phyloP scores from a whole-genome alignment of 2,113 vertebrate species.

The sheep (Ovis aries) region DNA sequence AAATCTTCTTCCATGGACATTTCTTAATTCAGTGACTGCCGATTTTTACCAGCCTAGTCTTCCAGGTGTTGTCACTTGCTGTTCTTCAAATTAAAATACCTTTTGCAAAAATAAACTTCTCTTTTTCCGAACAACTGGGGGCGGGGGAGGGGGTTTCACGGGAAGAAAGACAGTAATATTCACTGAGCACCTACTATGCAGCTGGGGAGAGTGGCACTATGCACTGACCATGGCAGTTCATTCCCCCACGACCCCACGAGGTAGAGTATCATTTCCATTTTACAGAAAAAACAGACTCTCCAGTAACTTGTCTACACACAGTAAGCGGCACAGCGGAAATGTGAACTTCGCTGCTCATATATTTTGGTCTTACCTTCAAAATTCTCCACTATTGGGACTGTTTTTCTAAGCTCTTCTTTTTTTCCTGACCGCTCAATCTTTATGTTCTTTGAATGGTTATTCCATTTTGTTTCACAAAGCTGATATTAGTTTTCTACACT shows the following conservation, averaged over 20 bases:
- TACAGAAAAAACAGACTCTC: neutral
- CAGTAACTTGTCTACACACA: neutral
- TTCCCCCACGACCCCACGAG: neutral
- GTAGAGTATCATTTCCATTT: neutral
- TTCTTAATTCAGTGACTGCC: neutral
- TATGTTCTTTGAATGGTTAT: neutral
- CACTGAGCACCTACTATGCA: neutral
- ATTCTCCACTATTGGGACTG: neutral
- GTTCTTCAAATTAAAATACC: neutral
- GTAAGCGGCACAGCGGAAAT: neutral
- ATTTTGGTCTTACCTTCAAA: neutral
- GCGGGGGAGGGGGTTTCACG: accelerated
- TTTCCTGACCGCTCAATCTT: neutral
- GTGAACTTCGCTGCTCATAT: neutral
- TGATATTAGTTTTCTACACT: neutral
- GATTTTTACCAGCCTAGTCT: neutral
- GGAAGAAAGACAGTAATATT: neutral
- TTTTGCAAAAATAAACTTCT: neutral
- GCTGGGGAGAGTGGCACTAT: neutral
- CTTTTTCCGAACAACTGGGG: neutral
- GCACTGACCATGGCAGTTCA: neutral
- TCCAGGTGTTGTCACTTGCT: neutral
- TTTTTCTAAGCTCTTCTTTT: neutral
- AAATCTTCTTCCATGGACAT: neutral
- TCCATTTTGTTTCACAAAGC: neutral